phyloP scores from a whole-genome alignment of 2,888 invertebrate genomes.

The Acleris holmiana region DNA sequence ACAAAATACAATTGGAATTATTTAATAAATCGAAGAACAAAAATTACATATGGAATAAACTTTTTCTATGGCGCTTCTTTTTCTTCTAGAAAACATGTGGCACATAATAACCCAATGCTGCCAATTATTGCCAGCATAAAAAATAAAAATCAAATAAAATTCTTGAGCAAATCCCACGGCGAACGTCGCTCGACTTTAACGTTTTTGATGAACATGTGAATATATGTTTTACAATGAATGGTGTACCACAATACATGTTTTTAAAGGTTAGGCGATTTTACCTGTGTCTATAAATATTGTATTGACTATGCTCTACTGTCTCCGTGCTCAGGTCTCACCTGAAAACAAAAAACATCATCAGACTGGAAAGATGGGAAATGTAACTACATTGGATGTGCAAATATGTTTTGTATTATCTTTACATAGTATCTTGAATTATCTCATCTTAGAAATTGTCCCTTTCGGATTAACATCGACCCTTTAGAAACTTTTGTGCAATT shows the following conservation, averaged over 20 bases:
- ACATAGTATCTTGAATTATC: too few species aligned
- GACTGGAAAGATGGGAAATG: too few species aligned
- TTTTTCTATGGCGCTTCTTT: background rate
- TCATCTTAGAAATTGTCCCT: too few species aligned
- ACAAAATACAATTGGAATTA: background rate
- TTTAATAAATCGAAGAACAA: background rate
- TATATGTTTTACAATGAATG: conserved; percentile 23
- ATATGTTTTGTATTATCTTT: too few species aligned
- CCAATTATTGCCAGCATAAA: conserved; percentile 42
- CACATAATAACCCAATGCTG: background rate
- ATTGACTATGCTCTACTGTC: conserved; percentile 38
- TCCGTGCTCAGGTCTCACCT: conserved; percentile 36
- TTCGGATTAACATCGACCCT: too few species aligned
- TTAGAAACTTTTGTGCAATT: too few species aligned
- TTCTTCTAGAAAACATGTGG: background rate
- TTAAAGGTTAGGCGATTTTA: conserved; percentile 38
- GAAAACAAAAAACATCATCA: conserved; percentile 33
- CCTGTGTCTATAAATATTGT: conserved; percentile 78
- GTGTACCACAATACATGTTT: conserved; percentile 23
- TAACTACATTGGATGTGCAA: too few species aligned
- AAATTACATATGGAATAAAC: too few species aligned
- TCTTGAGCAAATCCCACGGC: conserved; percentile 48
- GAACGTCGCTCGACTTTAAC: background rate
- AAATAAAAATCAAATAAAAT: conserved; percentile 25
- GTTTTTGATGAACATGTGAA: conserved; percentile 19